Evolutionary conservation across 1,140 invertebrate species (phyloP), one percentile per base, ranked within the genome.

Genomic region (Nephila pilipes): DNA sequence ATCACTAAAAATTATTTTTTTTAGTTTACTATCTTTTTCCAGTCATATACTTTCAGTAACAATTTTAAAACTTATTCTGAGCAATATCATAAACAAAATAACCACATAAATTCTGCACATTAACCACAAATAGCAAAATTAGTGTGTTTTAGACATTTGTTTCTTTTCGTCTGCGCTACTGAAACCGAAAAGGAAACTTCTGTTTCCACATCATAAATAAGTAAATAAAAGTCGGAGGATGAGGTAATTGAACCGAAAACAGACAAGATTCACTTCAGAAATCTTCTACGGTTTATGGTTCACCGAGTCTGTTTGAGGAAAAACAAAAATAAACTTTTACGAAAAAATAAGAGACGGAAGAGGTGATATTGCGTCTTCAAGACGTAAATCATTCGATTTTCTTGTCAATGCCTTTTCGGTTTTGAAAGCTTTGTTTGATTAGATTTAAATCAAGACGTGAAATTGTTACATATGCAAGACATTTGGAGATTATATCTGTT

Each of bases 171-270:
- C 63, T 29, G 65, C 65, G 29, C 65, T 2, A 16, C 65, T 10
- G 25, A 29, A 29, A 29, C 25, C 25, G 12, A 69, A 69, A 69
- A 69, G 65, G 25, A 69, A 69, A 10, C 25, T 16, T 16, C 2
- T 16, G 65, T 16, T 46, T 46, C 12, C 6, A 46, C 46, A 46
- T 10, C 12, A 25, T 2, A 25, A 25, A 29, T n/a, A 25, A 14
- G n/a, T 69, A 16, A 12, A 12, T 29, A 69, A 69, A 69, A 65
- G 25, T 25, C n/a, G 12, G 25, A 75, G 29, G 29, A 22, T 46
- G 46, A 18, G 65, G 65, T 75, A 75, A 75, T 25, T 75, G 65
- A 75, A 75, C 65, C 29, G 65, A 29, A 75, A 75, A 16, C 29
- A 16, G 29, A 75, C 14, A 75, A 63, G 60, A 63, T 63, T 63